Conservation (phyloP, 1,140 invertebrate genomes). For the Bombus polaris region DNA sequence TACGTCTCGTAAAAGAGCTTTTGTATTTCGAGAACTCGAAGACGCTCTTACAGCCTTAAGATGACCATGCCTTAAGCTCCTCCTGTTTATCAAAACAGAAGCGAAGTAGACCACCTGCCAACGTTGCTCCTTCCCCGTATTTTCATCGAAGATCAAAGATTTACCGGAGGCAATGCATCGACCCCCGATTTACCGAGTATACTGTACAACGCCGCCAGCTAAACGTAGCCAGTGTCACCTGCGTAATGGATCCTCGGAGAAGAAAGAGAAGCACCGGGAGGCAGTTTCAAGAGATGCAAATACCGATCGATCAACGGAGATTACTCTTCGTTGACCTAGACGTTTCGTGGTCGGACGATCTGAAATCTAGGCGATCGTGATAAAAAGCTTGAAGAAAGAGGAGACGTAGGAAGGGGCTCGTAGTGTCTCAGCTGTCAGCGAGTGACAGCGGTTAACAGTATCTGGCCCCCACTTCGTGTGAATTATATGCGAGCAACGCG, state of each 20-base stretch:
- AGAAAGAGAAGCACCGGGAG: background rate
- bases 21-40: background rate
- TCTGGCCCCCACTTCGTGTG: constrained; percentile 58
- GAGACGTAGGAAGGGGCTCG: background rate
- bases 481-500: constrained; percentile 58
- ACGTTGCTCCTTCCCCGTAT: background rate
- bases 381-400: constrained; percentile 33
- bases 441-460: constrained; percentile 68
- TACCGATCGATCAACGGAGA: constrained; percentile 32
- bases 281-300: constrained; percentile 34
- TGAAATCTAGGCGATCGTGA: constrained; percentile 54
- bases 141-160: background rate
- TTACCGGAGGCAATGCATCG: background rate
- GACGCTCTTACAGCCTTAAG: background rate
- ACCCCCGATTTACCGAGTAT: background rate
- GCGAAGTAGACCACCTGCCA: background rate
- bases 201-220: background rate
- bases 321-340: constrained; percentile 51
- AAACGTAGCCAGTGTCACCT: no score
- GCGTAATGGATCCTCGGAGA: constrained; percentile 12
- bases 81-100: background rate
- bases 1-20: background rate
- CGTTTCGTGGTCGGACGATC: constrained; percentile 13
- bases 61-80: background rate
- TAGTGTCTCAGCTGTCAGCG: constrained; percentile 52